Percentiles rank a stretch among this genome's conserved stretches.
Evolutionary conservation across 30 jellyfish, hydroid and myxozoan species (phyloP).

Genomic region (Mastigias papua): DNA sequence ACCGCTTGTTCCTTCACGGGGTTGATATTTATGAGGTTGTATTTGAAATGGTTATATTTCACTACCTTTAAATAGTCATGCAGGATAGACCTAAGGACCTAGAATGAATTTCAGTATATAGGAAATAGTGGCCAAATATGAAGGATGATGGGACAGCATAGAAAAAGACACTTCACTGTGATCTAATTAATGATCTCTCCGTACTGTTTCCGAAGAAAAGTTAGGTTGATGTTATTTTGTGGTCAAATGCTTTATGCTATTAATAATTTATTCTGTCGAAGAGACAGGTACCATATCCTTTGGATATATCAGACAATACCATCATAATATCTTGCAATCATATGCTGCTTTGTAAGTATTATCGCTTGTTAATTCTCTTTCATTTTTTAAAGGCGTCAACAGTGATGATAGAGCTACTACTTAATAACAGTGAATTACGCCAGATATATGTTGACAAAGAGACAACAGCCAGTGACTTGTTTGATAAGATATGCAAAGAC

Average conservation of each 20-base stretch:
- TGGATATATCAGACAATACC: neutral
- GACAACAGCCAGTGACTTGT: slow-evolving; percentile 3
- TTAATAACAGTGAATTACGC: slow-evolving; percentile 20
- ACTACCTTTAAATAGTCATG: no score
- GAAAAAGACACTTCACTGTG: no score
- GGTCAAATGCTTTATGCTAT: neutral
- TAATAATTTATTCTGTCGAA: neutral
- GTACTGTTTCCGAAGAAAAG: neutral
- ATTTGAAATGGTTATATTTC: no score
- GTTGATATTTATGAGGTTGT: no score
- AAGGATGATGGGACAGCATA: no score
- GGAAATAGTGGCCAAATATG: no score
- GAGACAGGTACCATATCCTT: neutral
- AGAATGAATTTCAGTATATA: no score
- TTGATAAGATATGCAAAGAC: slow-evolving; percentile 40
- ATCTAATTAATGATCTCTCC: no score
- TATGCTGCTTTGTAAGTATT: neutral
- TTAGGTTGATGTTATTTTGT: neutral
- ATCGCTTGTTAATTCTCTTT: neutral
- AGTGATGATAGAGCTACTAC: slow-evolving; percentile 10
- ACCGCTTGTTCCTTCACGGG: no score
- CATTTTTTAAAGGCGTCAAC: neutral
- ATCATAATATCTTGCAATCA: neutral
- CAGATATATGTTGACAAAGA: slow-evolving; percentile 24
- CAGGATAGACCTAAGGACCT: no score